Evolutionary conservation across 1,140 invertebrate genomes (phyloP), one percentile per base, ranked within the genome.

Genomic region (Pygmarrhopalites habei): DNA sequence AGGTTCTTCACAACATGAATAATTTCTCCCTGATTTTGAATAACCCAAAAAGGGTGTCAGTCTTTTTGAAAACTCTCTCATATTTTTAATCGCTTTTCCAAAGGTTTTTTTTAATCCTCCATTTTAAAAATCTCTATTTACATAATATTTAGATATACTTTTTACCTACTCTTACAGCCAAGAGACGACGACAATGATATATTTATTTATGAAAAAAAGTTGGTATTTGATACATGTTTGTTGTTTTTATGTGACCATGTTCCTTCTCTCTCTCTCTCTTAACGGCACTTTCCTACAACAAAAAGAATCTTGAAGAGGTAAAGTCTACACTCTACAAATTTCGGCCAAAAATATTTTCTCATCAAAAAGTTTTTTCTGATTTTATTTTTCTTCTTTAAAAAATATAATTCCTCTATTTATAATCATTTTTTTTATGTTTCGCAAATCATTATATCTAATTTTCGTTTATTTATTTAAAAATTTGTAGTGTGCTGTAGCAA

Each of bases 231-330:
- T 15, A 52, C 49, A 25, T 60, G 58, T 64, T 62, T 69, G 32
- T 66, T 65, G 44, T 68, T 65, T 66, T 59, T 66, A 64, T 69
- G 64, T 69, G 44, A 66, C 62, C 64, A 51, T 64, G 58, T 67
- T 58, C 57, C 65, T 58, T 49, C 66, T 60, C 64, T 43, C 26
- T 30, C 44, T 60, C 47, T 62, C n/a, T 19, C 19, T 47, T 7
- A 39, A 4, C 35, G 35, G 7, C 53, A n/a, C 25, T 41, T 56
- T 41, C 25, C 30, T 26, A 41, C 53, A 56, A 35, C 53, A 56
- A 23, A 65, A 67, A 70, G 71, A 67, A 70, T 52, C 61, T 72
- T 52, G 71, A 72, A 71, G 71, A 72, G 71, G 71, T 72, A 72
- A 72, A 39, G 59, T 56, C 7, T 21, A 17, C 51, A n/a, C 17